Evolutionary conservation across 2,113 vertebrate genomes (phyloP).

Genomic region (Cettia cetti): DNA sequence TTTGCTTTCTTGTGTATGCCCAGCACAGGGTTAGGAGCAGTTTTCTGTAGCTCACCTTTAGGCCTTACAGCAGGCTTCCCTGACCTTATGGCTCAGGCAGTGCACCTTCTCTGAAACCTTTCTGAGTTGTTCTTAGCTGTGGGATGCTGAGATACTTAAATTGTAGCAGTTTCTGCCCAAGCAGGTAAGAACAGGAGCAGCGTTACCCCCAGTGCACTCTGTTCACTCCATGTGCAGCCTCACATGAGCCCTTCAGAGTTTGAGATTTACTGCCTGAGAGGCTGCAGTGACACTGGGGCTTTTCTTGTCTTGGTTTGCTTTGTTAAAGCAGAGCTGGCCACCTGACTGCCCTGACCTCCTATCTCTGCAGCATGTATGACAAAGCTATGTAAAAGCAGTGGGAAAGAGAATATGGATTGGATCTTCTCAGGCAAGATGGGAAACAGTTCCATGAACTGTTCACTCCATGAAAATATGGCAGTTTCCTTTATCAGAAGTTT

Average conservation of each 20-base stretch:
- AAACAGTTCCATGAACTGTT: neutral
- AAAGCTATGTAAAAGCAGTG: neutral
- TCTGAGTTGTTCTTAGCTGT: neutral
- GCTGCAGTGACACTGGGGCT: neutral
- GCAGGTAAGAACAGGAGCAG: neutral
- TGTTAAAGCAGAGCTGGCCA: neutral
- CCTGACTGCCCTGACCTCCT: neutral
- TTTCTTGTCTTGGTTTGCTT: neutral
- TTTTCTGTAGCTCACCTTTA: neutral
- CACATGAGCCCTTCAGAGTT: neutral
- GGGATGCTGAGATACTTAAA: neutral
- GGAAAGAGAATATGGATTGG: neutral
- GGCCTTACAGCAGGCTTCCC: neutral
- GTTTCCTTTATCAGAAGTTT: neutral
- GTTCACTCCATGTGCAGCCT: neutral
- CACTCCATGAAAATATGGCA: neutral
- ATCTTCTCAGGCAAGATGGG: neutral
- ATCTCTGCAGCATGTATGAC: neutral
- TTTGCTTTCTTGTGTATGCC: neutral
- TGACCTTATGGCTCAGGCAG: neutral
- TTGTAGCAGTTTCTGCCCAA: neutral
- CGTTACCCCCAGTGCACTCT: rapidly evolving
- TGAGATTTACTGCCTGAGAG: neutral
- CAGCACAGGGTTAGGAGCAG: neutral
- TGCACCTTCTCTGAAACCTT: neutral